Conservation (phyloP, 2,888 invertebrate species). For the Cetonia aurata region DNA sequence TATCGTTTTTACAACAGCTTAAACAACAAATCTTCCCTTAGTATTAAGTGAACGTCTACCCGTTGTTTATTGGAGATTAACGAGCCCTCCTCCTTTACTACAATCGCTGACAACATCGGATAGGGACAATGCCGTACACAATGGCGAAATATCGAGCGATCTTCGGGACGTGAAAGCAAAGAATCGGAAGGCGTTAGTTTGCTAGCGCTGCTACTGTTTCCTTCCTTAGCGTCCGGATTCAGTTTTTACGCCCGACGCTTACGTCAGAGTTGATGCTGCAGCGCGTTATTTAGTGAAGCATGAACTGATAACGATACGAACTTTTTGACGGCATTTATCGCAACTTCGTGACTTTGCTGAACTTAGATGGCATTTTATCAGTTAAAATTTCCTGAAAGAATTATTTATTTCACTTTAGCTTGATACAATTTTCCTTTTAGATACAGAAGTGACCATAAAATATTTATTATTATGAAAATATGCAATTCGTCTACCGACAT, state of each 20-base stretch:
- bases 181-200: conserved; percentile 1
- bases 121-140: neutral
- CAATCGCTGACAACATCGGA: conserved; percentile 17
- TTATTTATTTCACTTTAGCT: too few relatives aligned
- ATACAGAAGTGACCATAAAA: too few relatives aligned
- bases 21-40: neutral
- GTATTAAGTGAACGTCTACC: conserved; percentile 20
- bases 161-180: conserved; percentile 9
- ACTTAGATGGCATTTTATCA: too few relatives aligned
- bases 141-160: conserved; percentile 7
- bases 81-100: conserved; percentile 19
- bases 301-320: conserved; percentile 43
- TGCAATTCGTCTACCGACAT: too few relatives aligned
- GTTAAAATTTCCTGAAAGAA: too few relatives aligned
- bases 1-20: too few relatives aligned
- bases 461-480: too few relatives aligned
- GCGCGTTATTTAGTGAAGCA: conserved; percentile 36
- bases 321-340: conserved; percentile 40
- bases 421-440: too few relatives aligned
- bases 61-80: conserved; percentile 37
- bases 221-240: neutral
- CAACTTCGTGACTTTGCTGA: neutral
- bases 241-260: conserved; percentile 9
- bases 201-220: neutral
- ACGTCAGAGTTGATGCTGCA: too few relatives aligned